phyloP scores from a whole-genome alignment of 2,888 invertebrate species.

The Antitype chi region DNA sequence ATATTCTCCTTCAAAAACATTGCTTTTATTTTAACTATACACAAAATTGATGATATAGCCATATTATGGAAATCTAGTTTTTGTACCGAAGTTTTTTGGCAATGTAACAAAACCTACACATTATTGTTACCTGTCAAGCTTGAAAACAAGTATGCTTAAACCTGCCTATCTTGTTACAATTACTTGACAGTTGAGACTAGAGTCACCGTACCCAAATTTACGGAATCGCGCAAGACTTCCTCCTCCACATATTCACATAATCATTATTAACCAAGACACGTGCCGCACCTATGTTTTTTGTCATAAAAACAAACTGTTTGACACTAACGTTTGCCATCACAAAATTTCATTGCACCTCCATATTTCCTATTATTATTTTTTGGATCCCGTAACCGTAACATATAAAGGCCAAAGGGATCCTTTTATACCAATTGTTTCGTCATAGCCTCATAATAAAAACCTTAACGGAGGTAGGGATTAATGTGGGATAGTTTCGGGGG shows the following conservation, averaged over 20 bases:
- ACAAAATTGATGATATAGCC: background rate
- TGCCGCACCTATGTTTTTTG: conserved; percentile 59
- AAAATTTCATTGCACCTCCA: conserved; percentile 66
- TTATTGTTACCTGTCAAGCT: conserved; percentile 8
- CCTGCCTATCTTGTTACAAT: background rate
- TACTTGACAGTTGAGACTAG: background rate
- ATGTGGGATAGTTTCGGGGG: conserved; percentile 81
- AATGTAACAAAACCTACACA: conserved; percentile 11
- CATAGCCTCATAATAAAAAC: conserved; percentile 82
- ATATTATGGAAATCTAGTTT: conserved; percentile 1
- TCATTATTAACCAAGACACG: conserved; percentile 50
- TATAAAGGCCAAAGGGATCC: conserved; percentile 68
- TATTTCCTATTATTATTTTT: conserved; percentile 66
- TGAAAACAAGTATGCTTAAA: conserved; percentile 12
- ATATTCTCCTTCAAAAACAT: conserved; percentile 5
- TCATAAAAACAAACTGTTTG: conserved; percentile 65
- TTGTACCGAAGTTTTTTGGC: conserved; percentile 24
- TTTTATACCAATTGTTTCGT: conserved; percentile 80
- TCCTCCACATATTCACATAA: conserved; percentile 16
- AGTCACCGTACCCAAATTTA: conserved; percentile 11
- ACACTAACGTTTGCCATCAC: conserved; percentile 56
- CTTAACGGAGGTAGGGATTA: conserved; percentile 80
- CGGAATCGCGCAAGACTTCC: conserved; percentile 5
- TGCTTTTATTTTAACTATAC: background rate
- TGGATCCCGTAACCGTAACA: conserved; percentile 52